phyloP scores from a whole-genome alignment of 1,140 invertebrate species.

The Myzus persicae region DNA sequence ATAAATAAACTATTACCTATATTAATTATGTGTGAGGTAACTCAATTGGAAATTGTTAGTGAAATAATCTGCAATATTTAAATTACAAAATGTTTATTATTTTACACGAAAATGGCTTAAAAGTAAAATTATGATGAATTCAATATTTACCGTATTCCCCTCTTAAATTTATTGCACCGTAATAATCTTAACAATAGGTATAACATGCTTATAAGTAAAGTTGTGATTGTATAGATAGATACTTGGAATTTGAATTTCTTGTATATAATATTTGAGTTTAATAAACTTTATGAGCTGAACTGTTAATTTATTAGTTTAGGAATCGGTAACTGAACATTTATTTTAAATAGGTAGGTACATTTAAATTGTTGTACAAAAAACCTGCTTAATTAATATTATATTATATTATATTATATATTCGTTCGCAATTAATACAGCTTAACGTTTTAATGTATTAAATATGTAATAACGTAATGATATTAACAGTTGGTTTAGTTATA shows the following conservation, averaged over 20 bases:
- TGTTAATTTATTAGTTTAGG: not conserved
- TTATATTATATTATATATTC: not conserved
- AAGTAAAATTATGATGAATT: not conserved
- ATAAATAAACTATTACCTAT: not conserved
- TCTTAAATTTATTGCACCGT: not conserved
- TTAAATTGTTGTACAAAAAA: not conserved
- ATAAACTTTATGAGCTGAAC: not conserved
- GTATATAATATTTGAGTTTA: not conserved
- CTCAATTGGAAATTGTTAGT: not conserved
- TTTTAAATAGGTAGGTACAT: not conserved
- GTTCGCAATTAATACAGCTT: not conserved
- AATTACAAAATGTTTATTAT: not conserved
- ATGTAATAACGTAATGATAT: not conserved
- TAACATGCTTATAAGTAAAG: not conserved
- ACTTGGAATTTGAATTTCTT: not conserved
- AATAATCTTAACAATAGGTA: not conserved
- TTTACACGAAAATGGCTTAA: not conserved
- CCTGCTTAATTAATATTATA: not conserved
- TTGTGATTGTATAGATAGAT: not conserved
- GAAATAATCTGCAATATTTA: not conserved
- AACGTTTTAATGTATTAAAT: not conserved
- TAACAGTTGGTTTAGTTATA: not conserved
- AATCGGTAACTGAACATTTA: not conserved
- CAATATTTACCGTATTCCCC: not conserved
- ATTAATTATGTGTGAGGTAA: not conserved